These are phyloP conservation scores for Gobiocypris rarus DNA, from an alignment of 2,113 vertebrate genomes.

Conservation along the genomic window DNA sequence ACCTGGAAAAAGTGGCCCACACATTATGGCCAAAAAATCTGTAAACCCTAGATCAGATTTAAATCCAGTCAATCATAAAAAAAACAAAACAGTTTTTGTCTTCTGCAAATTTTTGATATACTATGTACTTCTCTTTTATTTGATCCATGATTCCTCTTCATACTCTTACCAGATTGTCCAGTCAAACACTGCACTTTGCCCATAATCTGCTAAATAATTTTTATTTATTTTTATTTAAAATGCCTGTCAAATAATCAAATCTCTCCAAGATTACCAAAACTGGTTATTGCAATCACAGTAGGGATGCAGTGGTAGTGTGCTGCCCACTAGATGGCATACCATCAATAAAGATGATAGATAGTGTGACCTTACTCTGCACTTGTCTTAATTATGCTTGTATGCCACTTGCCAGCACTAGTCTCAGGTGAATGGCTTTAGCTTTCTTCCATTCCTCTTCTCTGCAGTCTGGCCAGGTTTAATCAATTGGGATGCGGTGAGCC, in stretches of 20 bases:
- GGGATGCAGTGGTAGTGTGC: not conserved
- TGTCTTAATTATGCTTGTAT: constrained; percentile 80
- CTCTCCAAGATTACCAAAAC: not conserved
- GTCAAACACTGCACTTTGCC: too few relatives aligned
- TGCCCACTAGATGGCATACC: constrained; percentile 73
- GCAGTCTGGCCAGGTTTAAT: constrained; percentile 73
- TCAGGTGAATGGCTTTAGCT: constrained; percentile 73
- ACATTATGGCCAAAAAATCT: too few relatives aligned
- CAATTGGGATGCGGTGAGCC: constrained; percentile 68
- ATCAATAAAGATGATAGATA: constrained; percentile 60
- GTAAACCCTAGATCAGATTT: too few relatives aligned
- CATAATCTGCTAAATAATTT: not conserved
- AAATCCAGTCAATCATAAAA: too few relatives aligned
- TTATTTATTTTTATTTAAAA: too few relatives aligned
- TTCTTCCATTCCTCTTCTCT: constrained; percentile 61
- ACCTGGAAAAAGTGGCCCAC: too few relatives aligned
- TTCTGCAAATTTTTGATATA: not conserved
- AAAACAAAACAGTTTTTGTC: too few relatives aligned
- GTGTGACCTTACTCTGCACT: constrained; percentile 76
- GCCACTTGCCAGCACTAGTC: constrained; percentile 77
- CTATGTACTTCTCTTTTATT: not conserved
- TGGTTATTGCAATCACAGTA: not conserved
- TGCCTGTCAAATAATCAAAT: not conserved
- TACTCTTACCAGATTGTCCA: not conserved
- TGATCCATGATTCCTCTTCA: not conserved